Evolutionary conservation across 1,140 invertebrate species (phyloP), one percentile per base, ranked within the genome.

Genomic region (Leptinotarsa defecta): DNA sequence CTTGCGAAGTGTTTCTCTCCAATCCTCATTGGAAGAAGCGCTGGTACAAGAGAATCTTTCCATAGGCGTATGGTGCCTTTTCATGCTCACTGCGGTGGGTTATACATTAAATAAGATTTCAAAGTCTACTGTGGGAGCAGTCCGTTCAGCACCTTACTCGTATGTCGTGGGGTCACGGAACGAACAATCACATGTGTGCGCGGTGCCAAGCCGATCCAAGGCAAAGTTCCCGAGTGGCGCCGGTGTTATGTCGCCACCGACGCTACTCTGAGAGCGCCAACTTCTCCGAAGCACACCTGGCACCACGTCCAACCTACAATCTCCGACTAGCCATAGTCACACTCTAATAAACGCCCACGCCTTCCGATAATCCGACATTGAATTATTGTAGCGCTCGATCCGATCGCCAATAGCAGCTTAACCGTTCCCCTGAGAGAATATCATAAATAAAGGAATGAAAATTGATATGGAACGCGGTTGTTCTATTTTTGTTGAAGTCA

Each of bases 161-260:
- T 19, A 68, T 68, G 67, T 68, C 15, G 67, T n/a, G 67, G 67
- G 67, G 67, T 68, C 67, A 68, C 34, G 67, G 43, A 43, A 68
- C 34, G 34, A 27, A 48, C 67, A 68, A 68, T 43, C 67, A 68
- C 24, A 19, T 34, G 24, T 43, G 24, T 43, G 67, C 6, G 67
- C 67, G n/a, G 15, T 43, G 24, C 67, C 67, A 68, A 68, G 34
- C n/a, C 64, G 27, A 67, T 15, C 34, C 34, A 68, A 48, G 67
- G 34, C 67, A 68, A 68, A 68, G 24, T 48, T 68, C 67, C 67
- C 4, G 24, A 68, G 67, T 68, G 67, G 67, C 67, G 67, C 67
- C 67, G 67, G 11, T 68, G 24, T 68, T 68, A 68, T 68, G 67
- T 68, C 67, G 67, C 67, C 67, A 68, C 67, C 67, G 67, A 68